Evolutionary conservation across 2,113 vertebrate species (phyloP), one percentile per base, ranked within the genome.

Genomic region (Stigmatopora argus): DNA sequence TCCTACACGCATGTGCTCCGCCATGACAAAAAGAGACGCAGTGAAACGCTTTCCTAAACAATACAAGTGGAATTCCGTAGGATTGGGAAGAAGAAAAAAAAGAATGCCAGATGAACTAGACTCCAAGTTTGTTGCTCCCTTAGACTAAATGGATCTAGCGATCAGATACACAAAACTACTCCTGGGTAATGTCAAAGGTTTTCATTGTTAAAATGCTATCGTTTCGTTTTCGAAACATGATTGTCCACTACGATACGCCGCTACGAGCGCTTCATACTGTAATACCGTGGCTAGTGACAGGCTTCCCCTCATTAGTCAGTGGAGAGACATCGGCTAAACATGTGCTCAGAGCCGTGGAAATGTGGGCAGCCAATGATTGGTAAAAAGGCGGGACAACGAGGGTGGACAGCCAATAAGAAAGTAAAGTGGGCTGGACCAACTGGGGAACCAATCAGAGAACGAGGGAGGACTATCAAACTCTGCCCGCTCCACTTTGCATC

Each of bases 321-420:
- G 57, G 31, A 58, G 62, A 84, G 83, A 69, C 85, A 80, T 74
- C 78, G 9, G 46, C 65, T 31, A 67, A 78, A 72, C 86, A 85
- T 79, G 84, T 89, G 84, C 66, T 78, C 63, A 63, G 64, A 67
- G 53, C 23, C 12, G 13, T 70, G 71, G 73, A 64, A 72, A 44
- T 41, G 8, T 7, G 51, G 41, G 19, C 66, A 67, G 68, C 79
- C 83, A 71, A 72, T 64, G 56, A 70, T 21, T 31, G 7, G 52
- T 51, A 34, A 18, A 35, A 17, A 68, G 74, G 63, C 26, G 3
- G 53, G 17, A 3, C 8, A 44, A 65, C 68, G 13, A 62, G 58
- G 65, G 41, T 5, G 41, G 31, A 21, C 65, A 67, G 68, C 79
- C 85, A 71, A 71, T 62, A 51, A 72, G 38, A 44, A 3, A 5